These are phyloP conservation scores for Apogon talboti DNA, from an alignment of 2,797 vertebrate species.

Conservation along the genomic window DNA sequence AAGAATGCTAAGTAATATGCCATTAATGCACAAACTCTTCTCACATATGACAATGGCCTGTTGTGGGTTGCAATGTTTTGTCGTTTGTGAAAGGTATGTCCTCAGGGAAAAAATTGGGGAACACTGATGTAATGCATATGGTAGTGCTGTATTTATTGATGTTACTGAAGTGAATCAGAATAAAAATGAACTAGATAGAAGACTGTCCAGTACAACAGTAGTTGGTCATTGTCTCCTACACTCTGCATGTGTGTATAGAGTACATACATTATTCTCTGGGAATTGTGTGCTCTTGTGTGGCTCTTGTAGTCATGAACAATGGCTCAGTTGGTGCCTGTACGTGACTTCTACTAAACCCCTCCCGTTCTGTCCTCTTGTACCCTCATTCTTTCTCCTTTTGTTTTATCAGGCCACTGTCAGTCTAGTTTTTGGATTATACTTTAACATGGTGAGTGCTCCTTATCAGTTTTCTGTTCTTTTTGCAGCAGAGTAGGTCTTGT, in stretches of 20 bases:
- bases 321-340: conserved; percentile 49
- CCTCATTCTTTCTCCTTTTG: conserved; percentile 35
- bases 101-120: too few species aligned
- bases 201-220: conserved; percentile 25
- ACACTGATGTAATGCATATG: too few species aligned
- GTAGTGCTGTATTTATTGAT: too few species aligned
- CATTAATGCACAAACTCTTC: too few species aligned
- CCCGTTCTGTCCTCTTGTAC: conserved; percentile 17
- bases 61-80: too few species aligned
- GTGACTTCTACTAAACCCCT: conserved; percentile 21
- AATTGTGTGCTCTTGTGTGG: conserved; percentile 44
- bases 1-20: too few species aligned
- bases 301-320: conserved; percentile 50
- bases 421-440: conserved; percentile 7
- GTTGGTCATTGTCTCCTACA: conserved; percentile 28
- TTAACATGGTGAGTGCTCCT: not conserved
- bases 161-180: too few species aligned
- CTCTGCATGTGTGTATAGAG: conserved; percentile 34
- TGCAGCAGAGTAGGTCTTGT: conserved; percentile 32
- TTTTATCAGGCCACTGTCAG: conserved; percentile 28
- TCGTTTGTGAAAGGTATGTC: too few species aligned
- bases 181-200: conserved; percentile 3
- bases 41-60: too few species aligned
- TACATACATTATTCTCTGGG: conserved; percentile 41
- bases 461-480: conserved; percentile 32